Conservation (phyloP, 1,140 invertebrate genomes). For the Hypsibius dujardini region DNA sequence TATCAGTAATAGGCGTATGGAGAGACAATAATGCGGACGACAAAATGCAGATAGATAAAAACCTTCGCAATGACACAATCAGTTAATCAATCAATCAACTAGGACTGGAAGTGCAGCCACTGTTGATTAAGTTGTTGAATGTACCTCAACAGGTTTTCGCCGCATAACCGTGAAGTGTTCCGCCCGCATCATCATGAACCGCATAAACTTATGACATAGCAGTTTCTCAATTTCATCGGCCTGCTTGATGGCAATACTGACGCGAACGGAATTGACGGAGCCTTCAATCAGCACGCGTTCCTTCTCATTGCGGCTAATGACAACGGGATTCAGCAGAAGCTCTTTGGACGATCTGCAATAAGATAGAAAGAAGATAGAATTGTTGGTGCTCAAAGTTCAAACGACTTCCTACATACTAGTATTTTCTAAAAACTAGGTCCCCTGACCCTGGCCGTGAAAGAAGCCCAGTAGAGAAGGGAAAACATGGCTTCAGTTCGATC, state of each 20-base stretch:
- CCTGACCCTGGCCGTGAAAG: no score
- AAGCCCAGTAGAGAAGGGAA: no score
- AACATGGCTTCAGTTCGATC: no score
- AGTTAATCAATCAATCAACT: no score
- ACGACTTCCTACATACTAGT: no score
- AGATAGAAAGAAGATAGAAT: no score
- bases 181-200: constrained; percentile 99
- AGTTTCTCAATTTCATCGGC: constrained; percentile 98
- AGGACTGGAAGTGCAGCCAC: no score
- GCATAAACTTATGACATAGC: constrained; percentile 93
- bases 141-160: constrained; percentile 75
- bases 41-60: not conserved
- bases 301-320: constrained; percentile 92
- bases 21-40: not conserved
- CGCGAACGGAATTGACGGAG: constrained; percentile 86
- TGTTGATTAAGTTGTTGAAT: no score
- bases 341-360: constrained; percentile 71
- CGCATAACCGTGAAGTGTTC: constrained; percentile 93
- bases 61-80: not conserved
- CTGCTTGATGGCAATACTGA: constrained; percentile 80
- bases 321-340: constrained; percentile 77
- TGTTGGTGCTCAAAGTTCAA: no score
- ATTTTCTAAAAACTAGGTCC: no score
- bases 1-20: not conserved
- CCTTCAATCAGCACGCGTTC: constrained; percentile 87